Conservation (phyloP, 2,888 invertebrate species). For the Parochlus steinenii region DNA sequence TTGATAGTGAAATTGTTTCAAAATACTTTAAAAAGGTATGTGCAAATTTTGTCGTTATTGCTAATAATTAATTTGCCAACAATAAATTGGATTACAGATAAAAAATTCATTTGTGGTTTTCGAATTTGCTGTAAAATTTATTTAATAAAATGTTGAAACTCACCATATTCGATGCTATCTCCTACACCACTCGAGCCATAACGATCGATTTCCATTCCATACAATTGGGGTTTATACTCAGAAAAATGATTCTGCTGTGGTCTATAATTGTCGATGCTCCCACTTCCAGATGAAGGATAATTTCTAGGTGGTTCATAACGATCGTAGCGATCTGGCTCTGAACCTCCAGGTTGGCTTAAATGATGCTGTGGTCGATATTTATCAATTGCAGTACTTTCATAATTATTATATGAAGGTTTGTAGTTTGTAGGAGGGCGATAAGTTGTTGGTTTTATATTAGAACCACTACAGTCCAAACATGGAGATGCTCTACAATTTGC, state of each 20-base stretch:
- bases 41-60: too few relatives aligned
- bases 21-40: too few relatives aligned
- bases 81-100: too few relatives aligned
- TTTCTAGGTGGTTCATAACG: constrained; percentile 22
- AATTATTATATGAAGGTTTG: constrained; percentile 15
- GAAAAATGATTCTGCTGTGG: too few relatives aligned
- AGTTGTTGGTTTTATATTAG: constrained; percentile 16
- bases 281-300: constrained; percentile 20
- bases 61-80: too few relatives aligned
- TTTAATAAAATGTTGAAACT: too few relatives aligned
- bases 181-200: constrained; percentile 7
- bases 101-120: too few relatives aligned
- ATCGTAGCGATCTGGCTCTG: constrained; percentile 23
- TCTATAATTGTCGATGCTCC: constrained; percentile 20
- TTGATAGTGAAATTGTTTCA: too few relatives aligned
- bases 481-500: constrained; percentile 35
- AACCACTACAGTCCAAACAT: constrained; percentile 26
- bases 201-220: background rate
- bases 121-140: too few relatives aligned
- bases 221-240: background rate
- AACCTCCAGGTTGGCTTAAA: constrained; percentile 8
- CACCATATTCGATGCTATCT: too few relatives aligned
- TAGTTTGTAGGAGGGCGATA: constrained; percentile 19
- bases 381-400: constrained; percentile 20
- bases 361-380: constrained; percentile 18